Conservation (phyloP, 2,113 vertebrate genomes). For the Hippocampus barbouri region DNA sequence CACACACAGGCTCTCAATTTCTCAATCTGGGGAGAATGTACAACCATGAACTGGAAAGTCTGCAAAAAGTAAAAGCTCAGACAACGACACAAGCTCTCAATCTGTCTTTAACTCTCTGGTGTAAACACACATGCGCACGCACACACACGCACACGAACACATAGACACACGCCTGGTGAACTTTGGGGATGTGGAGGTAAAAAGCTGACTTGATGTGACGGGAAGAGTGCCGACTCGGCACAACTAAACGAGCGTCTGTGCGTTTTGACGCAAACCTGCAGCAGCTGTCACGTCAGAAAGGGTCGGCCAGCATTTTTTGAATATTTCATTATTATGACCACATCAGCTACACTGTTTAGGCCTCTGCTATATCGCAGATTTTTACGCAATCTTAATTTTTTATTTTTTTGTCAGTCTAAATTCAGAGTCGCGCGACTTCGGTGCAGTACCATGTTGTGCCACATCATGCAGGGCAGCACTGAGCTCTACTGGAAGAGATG, state of each 20-base stretch:
- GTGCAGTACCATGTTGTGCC: no score
- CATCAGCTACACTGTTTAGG: conserved; percentile 18
- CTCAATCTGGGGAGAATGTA: conserved; percentile 28
- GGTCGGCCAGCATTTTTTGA: conserved; percentile 30
- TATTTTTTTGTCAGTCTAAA: no score
- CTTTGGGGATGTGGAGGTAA: conserved; percentile 47
- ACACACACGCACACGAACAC: conserved; percentile 18
- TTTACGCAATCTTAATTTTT: background rate
- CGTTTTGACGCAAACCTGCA: conserved; percentile 39
- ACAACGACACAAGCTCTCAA: conserved; percentile 38
- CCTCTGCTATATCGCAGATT: background rate
- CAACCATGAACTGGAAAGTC: conserved; percentile 15
- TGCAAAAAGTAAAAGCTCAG: conserved; percentile 40
- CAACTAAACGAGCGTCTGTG: conserved; percentile 22
- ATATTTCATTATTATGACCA: conserved; percentile 2
- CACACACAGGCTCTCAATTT: conserved; percentile 11
- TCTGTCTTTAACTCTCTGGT: conserved; percentile 41
- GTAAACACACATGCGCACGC: conserved; percentile 8
- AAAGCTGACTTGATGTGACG: conserved; percentile 60
- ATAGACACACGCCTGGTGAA: conserved; percentile 38
- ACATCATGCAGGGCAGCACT: no score
- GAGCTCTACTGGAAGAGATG: no score
- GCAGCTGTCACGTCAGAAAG: conserved; percentile 56
- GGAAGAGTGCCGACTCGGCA: conserved; percentile 57
- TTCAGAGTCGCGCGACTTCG: no score